Base-by-base conservation (phyloP, 2,888 invertebrate genomes). In the Stomorhina lunata region DNA sequence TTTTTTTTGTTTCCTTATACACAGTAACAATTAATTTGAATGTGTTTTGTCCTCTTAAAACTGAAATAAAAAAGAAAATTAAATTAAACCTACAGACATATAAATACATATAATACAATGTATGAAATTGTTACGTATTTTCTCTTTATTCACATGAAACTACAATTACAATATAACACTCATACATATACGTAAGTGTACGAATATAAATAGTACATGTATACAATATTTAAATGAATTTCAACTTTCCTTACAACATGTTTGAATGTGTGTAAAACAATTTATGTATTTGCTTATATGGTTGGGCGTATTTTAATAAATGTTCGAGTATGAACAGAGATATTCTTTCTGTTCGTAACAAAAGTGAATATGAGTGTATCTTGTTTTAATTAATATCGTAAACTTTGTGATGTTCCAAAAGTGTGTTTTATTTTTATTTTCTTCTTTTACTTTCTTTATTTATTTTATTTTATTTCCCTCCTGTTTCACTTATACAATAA, bases 1-100 rank as follows among this genome's bases (percentile, higher is more conserved):
- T 15, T n/a, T 20, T 7, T n/a, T n/a, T n/a, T n/a, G n/a, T n/a
- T n/a, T n/a, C n/a, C 4, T 4, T 17, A 22, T 20, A 50, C 55
- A 27, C 32, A 43, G 45, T 37, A 69, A 50, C 77, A 78, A 78
- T 78, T 78, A 78, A 69, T 63, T 71, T 71, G 32, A 43, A 61
- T 53, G 53, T 17, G n/a, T 50, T 61, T 61, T 50, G 48, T 68
- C 15, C 29, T 29, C 29, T 61, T 29, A 66, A 37, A 61, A 57
- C n/a, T 50, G 45, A 50, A 68, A 48, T 12, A 53, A 68, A 68
- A 68, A 15, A 22, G 22, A 37, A 20, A 6, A 50, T 29, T 22
- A 37, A 50, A 43, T 29, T 5, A 29, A 27, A 73, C n/a, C 4
- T 27, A 17, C 27, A 68, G 10, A 76, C 7, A 10, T 27, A 12